Evolutionary conservation across 1,140 invertebrate species (phyloP), one percentile per base, ranked within the genome.

Genomic region (Zaprionus nigranus): DNA sequence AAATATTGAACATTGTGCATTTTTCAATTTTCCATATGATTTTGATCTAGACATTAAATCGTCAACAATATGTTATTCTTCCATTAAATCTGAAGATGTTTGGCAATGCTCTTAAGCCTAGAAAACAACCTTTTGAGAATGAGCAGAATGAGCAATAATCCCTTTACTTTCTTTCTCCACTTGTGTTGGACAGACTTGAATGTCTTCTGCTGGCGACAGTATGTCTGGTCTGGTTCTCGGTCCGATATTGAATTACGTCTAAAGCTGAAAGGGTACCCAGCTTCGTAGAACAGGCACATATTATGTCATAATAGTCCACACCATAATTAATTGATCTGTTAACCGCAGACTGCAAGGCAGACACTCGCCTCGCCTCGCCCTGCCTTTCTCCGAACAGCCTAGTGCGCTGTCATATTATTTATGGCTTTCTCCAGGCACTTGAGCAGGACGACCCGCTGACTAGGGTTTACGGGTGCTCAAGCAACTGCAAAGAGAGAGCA

Each of bases 271-370:
- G 46, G 46, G 40, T 46, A 24, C 1, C 13, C 22, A 6, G 53
- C 72, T 88, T 88, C 85, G 71, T 7, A 40, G 85, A 90, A 88
- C 38, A 61, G 36, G 24, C 13, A 64, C 57, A n/a, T 28, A 59
- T 69, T 66, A 73, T 90, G 86, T 90, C 85, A 90, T 72, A 90
- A 90, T 79, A 90, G 70, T 85, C 53, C 62, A 67, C 70, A 75
- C 17, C 26, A 62, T 64, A 86, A 90, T 90, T 90, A 90, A 90
- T 90, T 90, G 86, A 90, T 71, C 79, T 59, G 73, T 85, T 88
- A 79, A 90, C 86, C 85, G 62, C 85, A 90, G 76, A 71, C 75
- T 66, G 30, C 46, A 43, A 51, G 79, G 51, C 61, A 69, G 78
- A 65, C 74, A 24, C 28, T 65, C 40, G 51, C 46, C 17, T 43